Conservation (phyloP, 2,888 invertebrate species). For the Capitulum mitella region DNA sequence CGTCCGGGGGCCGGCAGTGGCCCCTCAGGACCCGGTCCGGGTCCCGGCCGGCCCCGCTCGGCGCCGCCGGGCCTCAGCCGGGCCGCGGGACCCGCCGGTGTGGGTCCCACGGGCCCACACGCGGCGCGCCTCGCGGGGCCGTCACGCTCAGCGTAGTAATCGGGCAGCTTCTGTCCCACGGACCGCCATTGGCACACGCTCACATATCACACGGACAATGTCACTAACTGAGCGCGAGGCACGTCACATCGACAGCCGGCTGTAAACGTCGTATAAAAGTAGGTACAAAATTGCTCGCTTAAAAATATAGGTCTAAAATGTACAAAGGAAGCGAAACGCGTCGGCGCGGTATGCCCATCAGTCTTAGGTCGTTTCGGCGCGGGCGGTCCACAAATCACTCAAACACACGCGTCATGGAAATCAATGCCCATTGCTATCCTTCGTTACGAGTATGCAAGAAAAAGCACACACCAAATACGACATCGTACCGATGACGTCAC, state of each 20-base stretch:
- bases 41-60: too few species aligned
- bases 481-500: neutral
- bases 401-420: neutral
- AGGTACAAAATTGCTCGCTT: neutral
- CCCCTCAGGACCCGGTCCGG: too few species aligned
- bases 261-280: neutral
- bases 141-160: too few species aligned
- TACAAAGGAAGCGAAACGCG: neutral
- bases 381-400: neutral
- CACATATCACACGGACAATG: neutral
- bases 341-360: neutral
- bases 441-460: conserved; percentile 15
- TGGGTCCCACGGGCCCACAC: too few species aligned
- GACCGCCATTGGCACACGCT: too few species aligned
- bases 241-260: neutral
- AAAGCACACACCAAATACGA: neutral
- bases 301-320: neutral
- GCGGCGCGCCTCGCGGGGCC: too few species aligned
- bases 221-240: neutral
- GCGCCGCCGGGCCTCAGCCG: too few species aligned
- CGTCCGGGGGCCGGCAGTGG: too few species aligned
- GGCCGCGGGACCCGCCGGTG: too few species aligned
- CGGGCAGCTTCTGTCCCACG: too few species aligned
- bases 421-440: neutral
- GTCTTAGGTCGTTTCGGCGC: neutral